Base-by-base conservation (phyloP, 2,888 invertebrate species). In the Andrena flavipes region DNA sequence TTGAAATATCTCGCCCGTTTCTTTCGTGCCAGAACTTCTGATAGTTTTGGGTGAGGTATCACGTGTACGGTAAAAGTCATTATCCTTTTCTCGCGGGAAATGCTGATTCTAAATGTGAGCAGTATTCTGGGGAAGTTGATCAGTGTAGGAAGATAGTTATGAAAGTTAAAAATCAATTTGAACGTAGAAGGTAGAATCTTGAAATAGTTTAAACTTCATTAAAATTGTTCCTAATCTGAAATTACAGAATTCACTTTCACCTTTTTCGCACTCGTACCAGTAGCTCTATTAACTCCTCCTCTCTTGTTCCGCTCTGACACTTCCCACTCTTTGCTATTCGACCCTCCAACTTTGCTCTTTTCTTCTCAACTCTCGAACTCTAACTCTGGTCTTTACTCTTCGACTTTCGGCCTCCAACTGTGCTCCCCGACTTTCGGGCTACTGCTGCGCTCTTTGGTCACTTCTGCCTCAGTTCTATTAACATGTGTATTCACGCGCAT, bases 1-100 rank as follows among this genome's bases (percentile, higher is more conserved):
- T 68, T 72, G 63, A 80, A 56, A 72, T 78, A 72, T 80, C 49
- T 49, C 48, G 13, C 10, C 7, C 26, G 6, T 48, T 80, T 42
- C 8, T 23, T 48, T 13, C n/a, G 16, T 59, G 70, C 3, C 29
- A 23, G 26, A 60, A 59, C 60, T 35, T 48, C 42, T 30, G 20
- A 30, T 33, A 42, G 10, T 5, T 13, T 10, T 23, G 20, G 8
- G 8, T 5, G 16, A 42, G 2, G 35, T 13, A 63, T 33, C 35
- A 20, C 33, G 29, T 6, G 29, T 59, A 59, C 29, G n/a, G 30
- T 16, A 8, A 30, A 16, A 35, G 0, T 33, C 13, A 5, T 2
- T 10, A 30, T 67, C 42, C 59, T n/a, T 30, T 59, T 56, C 56
- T 13, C 23, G 20, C 10, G 2, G 23, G 26, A 20, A 26, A 56